Conservation (phyloP, 2,888 invertebrate species). For the Parnassius orleans region DNA sequence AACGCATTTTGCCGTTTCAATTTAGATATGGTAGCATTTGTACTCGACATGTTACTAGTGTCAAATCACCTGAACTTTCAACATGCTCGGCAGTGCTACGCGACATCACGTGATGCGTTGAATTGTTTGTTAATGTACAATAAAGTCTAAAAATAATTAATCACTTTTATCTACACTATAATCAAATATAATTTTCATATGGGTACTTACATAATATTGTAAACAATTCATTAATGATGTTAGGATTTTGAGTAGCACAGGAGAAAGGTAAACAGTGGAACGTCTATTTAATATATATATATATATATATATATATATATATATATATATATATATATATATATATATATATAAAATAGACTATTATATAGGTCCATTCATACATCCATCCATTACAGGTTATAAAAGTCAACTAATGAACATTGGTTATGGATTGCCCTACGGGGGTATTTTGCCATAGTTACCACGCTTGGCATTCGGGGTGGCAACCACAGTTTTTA, state of each 20-base stretch:
- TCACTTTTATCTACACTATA: background rate
- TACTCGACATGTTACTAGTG: background rate
- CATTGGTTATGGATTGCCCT: no score
- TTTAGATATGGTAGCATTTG: background rate
- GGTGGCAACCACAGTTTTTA: no score
- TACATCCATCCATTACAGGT: no score
- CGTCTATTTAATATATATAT: background rate
- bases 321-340: no score
- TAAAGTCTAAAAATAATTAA: constrained; percentile 10
- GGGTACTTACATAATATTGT: background rate
- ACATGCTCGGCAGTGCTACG: background rate
- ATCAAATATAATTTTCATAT: no score
- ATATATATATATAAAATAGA: no score
- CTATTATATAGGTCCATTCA: no score
- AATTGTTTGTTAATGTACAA: background rate
- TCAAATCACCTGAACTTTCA: background rate
- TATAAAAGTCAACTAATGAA: no score
- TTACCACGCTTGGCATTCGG: no score
- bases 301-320: no score
- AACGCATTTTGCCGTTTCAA: background rate
- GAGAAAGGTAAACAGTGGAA: background rate
- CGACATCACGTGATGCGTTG: constrained; percentile 12
- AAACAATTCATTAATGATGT: background rate
- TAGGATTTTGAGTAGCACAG: constrained; percentile 5
- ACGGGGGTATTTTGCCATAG: no score